Evolutionary conservation across 2,113 vertebrate genomes (phyloP).

Genomic region (Amphiprion percula): DNA sequence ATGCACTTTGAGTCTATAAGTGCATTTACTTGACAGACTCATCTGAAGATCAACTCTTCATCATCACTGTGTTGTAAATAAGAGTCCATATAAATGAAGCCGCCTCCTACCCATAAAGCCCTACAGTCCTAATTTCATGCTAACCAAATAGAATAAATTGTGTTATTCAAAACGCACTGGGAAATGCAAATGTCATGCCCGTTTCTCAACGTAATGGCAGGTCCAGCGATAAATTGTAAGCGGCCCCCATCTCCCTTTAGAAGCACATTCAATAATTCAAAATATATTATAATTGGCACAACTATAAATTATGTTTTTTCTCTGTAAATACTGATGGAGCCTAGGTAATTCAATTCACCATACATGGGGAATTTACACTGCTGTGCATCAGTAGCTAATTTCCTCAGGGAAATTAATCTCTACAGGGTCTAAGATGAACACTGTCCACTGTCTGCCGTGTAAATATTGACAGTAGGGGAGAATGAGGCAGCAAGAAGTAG

Average conservation of each 20-base stretch:
- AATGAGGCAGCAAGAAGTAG: slow-evolving; percentile 48
- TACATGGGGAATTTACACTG: slow-evolving; percentile 70
- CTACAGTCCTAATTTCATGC: slow-evolving; percentile 38
- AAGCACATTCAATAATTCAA: slow-evolving; percentile 69
- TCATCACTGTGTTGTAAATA: slow-evolving; percentile 15
- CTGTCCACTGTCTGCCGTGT: slow-evolving; percentile 76
- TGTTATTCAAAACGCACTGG: slow-evolving; percentile 41
- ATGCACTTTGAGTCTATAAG: not conserved
- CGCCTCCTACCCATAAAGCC: slow-evolving; percentile 25
- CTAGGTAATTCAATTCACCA: slow-evolving; percentile 75
- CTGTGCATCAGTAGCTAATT: slow-evolving; percentile 74
- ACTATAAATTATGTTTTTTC: slow-evolving; percentile 69
- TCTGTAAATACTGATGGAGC: slow-evolving; percentile 71
- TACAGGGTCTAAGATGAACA: slow-evolving; percentile 63
- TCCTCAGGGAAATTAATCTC: slow-evolving; percentile 82
- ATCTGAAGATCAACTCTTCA: slow-evolving; percentile 34
- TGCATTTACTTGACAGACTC: slow-evolving; percentile 18
- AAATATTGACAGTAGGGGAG: slow-evolving; percentile 72
- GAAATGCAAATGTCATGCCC: slow-evolving; percentile 67
- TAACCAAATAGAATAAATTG: slow-evolving; percentile 57
- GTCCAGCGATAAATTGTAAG: slow-evolving; percentile 62
- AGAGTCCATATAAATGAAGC: slow-evolving; percentile 16
- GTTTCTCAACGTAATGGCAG: slow-evolving; percentile 65
- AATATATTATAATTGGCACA: slow-evolving; percentile 76
- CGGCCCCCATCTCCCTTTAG: slow-evolving; percentile 45